A percentile compares a stretch with the other conserved stretches of the same genome.
phyloP scores from a whole-genome alignment of 2,113 vertebrate species.

The Callocephalon fimbriatum region DNA sequence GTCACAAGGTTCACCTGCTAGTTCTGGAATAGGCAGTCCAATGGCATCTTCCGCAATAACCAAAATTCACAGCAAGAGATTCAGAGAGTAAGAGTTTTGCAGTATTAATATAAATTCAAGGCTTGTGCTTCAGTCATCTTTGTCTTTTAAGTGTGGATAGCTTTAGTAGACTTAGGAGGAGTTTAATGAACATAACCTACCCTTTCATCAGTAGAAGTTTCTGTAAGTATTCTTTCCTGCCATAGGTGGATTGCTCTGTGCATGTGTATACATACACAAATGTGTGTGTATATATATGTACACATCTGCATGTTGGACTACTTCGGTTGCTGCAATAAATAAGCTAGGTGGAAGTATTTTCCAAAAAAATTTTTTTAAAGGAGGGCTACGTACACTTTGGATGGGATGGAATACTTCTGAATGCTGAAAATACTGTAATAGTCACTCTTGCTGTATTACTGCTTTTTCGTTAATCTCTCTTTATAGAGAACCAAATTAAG shows the following conservation, averaged over 20 bases:
- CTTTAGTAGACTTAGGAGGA: background rate
- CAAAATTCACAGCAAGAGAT: conserved; percentile 98
- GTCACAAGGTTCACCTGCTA: conserved; percentile 95
- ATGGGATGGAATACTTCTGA: background rate
- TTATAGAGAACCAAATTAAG: background rate
- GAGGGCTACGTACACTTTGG: background rate
- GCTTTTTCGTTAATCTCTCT: background rate
- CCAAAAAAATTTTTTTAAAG: background rate
- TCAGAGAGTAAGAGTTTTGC: conserved; percentile 90
- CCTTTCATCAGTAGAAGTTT: background rate
- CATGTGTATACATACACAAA: background rate
- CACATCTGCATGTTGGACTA: accelerated
- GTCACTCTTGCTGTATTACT: background rate
- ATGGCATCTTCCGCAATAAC: conserved; percentile 97
- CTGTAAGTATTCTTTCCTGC: background rate
- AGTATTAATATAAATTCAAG: background rate
- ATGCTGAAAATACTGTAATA: background rate
- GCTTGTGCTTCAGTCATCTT: background rate
- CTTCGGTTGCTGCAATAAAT: background rate
- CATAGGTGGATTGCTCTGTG: background rate
- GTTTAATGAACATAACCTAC: background rate
- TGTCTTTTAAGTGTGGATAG: background rate
- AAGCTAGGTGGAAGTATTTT: background rate
- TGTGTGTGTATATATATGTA: background rate
- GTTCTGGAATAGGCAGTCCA: conserved; percentile 96